These are phyloP conservation scores for Sigmodon hispidus DNA, from an alignment of 2,113 vertebrate genomes.

Conservation along the genomic window DNA sequence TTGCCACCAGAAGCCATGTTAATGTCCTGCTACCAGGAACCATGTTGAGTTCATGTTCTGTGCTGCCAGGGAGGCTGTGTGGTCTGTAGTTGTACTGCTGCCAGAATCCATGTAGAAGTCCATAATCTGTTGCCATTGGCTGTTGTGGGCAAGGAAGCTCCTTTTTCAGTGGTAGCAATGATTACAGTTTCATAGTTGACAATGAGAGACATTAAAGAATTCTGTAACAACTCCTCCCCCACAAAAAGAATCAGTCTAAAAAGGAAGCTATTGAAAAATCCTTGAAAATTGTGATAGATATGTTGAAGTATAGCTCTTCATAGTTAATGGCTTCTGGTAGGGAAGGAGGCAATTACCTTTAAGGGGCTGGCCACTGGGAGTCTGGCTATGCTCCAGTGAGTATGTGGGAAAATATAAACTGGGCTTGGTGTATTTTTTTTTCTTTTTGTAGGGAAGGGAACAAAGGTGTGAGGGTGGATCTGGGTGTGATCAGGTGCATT, in stretches of 20 bases:
- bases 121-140: background rate
- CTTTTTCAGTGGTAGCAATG: background rate
- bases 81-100: background rate
- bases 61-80: too few relatives aligned
- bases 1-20: background rate
- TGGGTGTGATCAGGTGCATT: background rate
- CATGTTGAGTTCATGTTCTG: background rate
- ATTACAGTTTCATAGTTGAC: background rate
- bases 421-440: background rate
- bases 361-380: background rate
- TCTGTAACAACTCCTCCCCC: too few relatives aligned
- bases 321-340: background rate
- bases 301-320: background rate
- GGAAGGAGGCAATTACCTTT: background rate
- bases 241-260: background rate
- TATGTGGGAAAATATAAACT: background rate
- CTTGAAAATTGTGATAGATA: background rate
- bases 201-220: background rate
- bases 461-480: background rate
- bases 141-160: background rate
- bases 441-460: background rate
- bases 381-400: background rate
- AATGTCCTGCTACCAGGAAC: too few relatives aligned
- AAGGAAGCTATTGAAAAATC: background rate
- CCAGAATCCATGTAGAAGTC: background rate